Conservation (phyloP, 1,140 invertebrate genomes). For the Papilio dardanus region DNA sequence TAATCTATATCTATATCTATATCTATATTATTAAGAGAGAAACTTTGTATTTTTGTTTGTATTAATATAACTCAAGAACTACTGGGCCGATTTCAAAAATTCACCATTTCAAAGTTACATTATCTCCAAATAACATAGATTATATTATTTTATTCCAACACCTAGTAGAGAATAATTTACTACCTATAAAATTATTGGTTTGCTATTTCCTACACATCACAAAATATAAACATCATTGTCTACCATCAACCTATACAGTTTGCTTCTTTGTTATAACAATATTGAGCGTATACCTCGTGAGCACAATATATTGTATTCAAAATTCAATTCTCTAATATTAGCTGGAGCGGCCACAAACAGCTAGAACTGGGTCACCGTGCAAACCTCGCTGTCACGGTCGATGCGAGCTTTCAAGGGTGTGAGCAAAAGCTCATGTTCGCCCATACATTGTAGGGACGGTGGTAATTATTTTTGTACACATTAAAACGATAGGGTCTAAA, state of each 20-base stretch:
- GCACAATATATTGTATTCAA: neutral
- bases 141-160: too few species aligned
- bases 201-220: too few species aligned
- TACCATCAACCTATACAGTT: neutral
- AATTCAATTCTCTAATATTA: slow-evolving; percentile 23
- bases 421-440: slow-evolving; percentile 9
- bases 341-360: neutral
- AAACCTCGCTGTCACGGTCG: slow-evolving; percentile 25
- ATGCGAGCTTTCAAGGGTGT: slow-evolving; percentile 35
- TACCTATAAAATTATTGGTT: too few species aligned
- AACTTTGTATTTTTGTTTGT: too few species aligned
- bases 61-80: too few species aligned
- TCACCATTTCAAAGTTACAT: too few species aligned
- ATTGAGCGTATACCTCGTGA: neutral
- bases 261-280: neutral
- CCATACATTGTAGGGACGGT: neutral
- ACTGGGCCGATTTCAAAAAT: too few species aligned
- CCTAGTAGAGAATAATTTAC: too few species aligned
- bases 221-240: neutral
- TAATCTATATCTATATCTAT: too few species aligned
- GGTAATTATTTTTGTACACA: slow-evolving; percentile 13
- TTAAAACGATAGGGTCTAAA: too few species aligned
- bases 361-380: slow-evolving; percentile 17
- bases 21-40: too few species aligned
- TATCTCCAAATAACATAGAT: too few species aligned